Conservation (phyloP, 2,888 invertebrate species). For the Allacma fusca region DNA sequence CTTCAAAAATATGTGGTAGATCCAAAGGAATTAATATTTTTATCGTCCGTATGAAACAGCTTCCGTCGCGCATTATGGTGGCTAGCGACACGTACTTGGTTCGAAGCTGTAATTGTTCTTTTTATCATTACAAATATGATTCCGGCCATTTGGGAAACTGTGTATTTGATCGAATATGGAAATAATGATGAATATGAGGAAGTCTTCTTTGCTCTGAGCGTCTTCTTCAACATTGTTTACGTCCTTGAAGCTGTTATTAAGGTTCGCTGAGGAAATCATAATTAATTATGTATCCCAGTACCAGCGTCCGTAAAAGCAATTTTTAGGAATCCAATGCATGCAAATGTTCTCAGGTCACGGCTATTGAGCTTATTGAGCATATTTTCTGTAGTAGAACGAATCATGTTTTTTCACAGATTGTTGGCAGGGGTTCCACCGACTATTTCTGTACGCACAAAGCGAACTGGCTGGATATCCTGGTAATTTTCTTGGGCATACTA, state of each 20-base stretch:
- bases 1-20: too few species aligned
- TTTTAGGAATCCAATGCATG: too few species aligned
- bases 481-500: constrained; percentile 64
- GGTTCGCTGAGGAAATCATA: constrained; percentile 31
- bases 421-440: constrained; percentile 50
- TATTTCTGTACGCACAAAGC: constrained; percentile 69
- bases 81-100: constrained; percentile 63
- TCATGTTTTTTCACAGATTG: constrained; percentile 45
- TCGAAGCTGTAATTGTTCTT: constrained; percentile 64
- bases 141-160: constrained; percentile 64
- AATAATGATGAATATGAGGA: background rate
- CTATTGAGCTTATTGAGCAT: too few species aligned
- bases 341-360: too few species aligned
- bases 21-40: too few species aligned
- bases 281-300: too few species aligned
- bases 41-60: constrained; percentile 30
- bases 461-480: constrained; percentile 70
- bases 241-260: constrained; percentile 53
- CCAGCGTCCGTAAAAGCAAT: too few species aligned
- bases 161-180: background rate
- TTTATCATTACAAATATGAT: constrained; percentile 61
- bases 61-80: constrained; percentile 50
- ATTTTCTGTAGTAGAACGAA: too few species aligned
- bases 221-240: constrained; percentile 51
- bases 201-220: constrained; percentile 39